These are phyloP conservation scores for Rapana venosa DNA, from an alignment of 2,888 invertebrate species.

Conservation along the genomic window DNA sequence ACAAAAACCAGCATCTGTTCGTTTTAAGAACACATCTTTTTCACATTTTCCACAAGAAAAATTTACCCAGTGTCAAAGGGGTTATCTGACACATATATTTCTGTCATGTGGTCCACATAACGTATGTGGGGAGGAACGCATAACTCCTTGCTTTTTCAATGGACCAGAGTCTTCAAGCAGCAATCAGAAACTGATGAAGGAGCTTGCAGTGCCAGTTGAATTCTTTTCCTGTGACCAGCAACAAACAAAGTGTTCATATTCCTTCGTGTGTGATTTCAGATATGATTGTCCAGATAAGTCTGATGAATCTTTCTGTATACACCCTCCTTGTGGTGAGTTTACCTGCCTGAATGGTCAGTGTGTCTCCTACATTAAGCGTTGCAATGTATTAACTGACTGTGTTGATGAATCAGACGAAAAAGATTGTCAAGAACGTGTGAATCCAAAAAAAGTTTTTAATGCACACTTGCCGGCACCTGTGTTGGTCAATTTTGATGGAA, in stretches of 20 bases:
- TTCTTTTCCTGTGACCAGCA: neutral
- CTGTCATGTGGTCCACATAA: neutral
- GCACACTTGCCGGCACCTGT: neutral
- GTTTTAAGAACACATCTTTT: neutral
- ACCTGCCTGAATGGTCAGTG: neutral
- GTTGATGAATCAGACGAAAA: slow-evolving; percentile 16
- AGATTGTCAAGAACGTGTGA: neutral
- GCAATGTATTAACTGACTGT: neutral
- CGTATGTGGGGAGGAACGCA: neutral
- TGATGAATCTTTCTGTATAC: slow-evolving; percentile 19
- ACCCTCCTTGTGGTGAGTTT: neutral
- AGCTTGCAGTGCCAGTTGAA: too few species aligned
- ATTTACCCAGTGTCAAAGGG: neutral
- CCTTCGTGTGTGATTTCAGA: slow-evolving; percentile 4
- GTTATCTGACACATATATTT: neutral
- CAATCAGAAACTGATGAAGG: neutral
- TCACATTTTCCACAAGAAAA: too few species aligned
- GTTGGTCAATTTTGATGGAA: neutral
- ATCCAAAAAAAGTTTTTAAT: neutral
- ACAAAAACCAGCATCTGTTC: neutral
- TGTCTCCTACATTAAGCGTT: neutral
- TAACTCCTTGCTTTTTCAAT: neutral
- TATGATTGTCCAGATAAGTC: neutral
- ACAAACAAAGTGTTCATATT: neutral
- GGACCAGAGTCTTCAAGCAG: neutral